Base-by-base conservation (phyloP, 2,888 invertebrate species). In the Harmothoe impar region DNA sequence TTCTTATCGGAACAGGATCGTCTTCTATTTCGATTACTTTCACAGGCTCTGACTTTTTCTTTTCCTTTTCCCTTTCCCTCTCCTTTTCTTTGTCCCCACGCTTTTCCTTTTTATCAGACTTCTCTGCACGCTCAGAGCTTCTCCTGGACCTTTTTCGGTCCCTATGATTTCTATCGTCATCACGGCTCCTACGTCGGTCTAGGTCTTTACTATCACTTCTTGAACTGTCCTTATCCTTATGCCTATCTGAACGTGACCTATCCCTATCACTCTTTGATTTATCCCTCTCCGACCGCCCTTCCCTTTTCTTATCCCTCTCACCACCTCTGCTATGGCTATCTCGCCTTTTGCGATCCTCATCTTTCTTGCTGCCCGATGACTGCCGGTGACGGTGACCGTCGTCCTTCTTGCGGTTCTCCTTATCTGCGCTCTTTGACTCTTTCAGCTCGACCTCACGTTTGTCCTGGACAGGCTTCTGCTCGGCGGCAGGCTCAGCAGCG, bases 381-480 rank as follows among this genome's bases (percentile, higher is more conserved):
- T 20, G 29, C 29, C 31, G 29, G 29, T 56, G 52, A 15, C 31
- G 54, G 25, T 52, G 54, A 12, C 54, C 17, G 31, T 31, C 54
- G 20, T 86, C 86, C 25, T 86, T 54, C 20, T 86, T 86, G 29
- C 86, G 86, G 56, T 86, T 86, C 29, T 86, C 86, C 56, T 86
- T 86, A 25, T 86, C 86, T 17, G 86, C 86, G 31, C 54, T 86
- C 86, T 86, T 86, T 0, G 86, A 56, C 86, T 86, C 86, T 54
- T 86, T 86, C 54, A 86, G 86, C 86, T 86, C 86, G 0, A 86
- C 86, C 56, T 86, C 86, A 20, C 86, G 86, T 29, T 86, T 86
- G 31, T 86, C 86, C 52, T 86, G 86, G 86, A 86, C 86, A 52
- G 86, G 86, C 25, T 86, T 33, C 20, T 81, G 35, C 25, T 20